Base-by-base conservation (phyloP, 2,888 invertebrate genomes). In the Cephus sareptanus region DNA sequence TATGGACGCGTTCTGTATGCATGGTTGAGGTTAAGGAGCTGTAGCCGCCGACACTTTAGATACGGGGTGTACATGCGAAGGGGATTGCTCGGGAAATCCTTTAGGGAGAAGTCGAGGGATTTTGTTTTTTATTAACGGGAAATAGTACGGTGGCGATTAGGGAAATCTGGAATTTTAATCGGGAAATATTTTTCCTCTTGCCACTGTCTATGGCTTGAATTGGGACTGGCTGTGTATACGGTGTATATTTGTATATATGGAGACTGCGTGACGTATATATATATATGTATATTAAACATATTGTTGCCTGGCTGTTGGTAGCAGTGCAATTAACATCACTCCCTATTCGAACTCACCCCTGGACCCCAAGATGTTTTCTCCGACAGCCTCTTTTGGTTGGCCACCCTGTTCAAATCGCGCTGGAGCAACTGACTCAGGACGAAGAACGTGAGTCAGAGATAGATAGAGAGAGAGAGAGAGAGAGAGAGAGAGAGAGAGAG, bases 271-370 rank as follows among this genome's bases (percentile, higher is more conserved):
- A 12, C 4, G 31, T 34, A 30, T 71, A 30, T 71, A 30, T 70
- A n/a, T 69, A 69, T n/a, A n/a, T 70, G 30, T 70, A 2, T 70
- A 70, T 70, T 13, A 83, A 85, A 85, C 85, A 84, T 15, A 31
- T 71, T 85, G 86, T 85, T 85, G 86, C 85, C 81, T 85, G 23
- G 78, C 85, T 84, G 81, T 83, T 85, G 79, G 86, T 86, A 84
- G 86, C 86, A 79, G 84, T 82, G 86, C 86, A 86, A 86, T 86
- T 86, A 86, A 86, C 86, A 86, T 86, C 86, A 85, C 86, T 86
- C 85, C 78, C 75, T 79, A 80, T 82, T 86, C 83, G 83, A 86
- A 83, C 84, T 84, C 23, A 56, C 83, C 82, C 85, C 78, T 74
- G 31, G 23, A 56, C 56, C 76, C 82, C 79, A 78, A 71, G 71